Evolutionary conservation across 1,140 invertebrate genomes (phyloP).

Genomic region (Bombyx mori): ASM3026992v2 NC_085130.1:13246501-13247000

Average conservation of each 20-base stretch:
- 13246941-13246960: too few relatives aligned
- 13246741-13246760: too few relatives aligned
- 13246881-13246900: too few relatives aligned
- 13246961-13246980: too few relatives aligned
- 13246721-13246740: too few relatives aligned
- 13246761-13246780: slow-evolving; percentile 42
- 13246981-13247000: slow-evolving; percentile 48
- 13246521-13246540: too few relatives aligned
- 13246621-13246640: slow-evolving; percentile 18
- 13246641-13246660: slow-evolving; percentile 16
- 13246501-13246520: too few relatives aligned
- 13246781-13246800: slow-evolving; percentile 60
- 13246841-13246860: slow-evolving; percentile 22
- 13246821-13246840: slow-evolving; percentile 39
- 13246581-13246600: slow-evolving; percentile 10
- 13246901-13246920: too few relatives aligned
- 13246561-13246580: slow-evolving; percentile 19
- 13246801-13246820: slow-evolving; percentile 51
- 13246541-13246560: slow-evolving; percentile 17
- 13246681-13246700: slow-evolving; percentile 17
- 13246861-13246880: slow-evolving; percentile 30
- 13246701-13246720: slow-evolving; percentile 16
- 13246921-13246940: too few relatives aligned
- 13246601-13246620: slow-evolving; percentile 8
- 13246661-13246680: slow-evolving; percentile 18